Conservation (phyloP, 2,888 invertebrate genomes). For the Spodoptera exigua region DNA sequence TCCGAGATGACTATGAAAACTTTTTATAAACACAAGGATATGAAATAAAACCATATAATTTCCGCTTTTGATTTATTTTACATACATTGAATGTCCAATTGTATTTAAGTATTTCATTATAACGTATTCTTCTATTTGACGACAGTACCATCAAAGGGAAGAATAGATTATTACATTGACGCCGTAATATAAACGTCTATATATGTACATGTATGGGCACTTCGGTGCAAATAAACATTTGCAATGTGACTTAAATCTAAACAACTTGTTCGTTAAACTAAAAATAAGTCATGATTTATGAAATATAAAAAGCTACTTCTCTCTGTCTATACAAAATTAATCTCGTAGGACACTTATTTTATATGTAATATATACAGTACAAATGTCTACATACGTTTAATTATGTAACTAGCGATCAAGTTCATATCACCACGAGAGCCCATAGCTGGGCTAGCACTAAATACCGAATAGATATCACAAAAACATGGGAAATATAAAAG, state of each 20-base stretch:
- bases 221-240: conserved; percentile 73
- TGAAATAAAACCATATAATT: conserved; percentile 35
- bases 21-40: conserved; percentile 8
- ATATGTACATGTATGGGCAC: conserved; percentile 76
- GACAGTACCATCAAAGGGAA: conserved; percentile 35
- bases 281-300: conserved; percentile 65
- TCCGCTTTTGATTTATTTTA: conserved; percentile 62
- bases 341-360: conserved; percentile 59
- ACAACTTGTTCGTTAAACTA: conserved; percentile 58
- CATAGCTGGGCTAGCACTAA: conserved; percentile 48
- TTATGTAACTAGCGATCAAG: conserved; percentile 50
- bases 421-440: conserved; percentile 44
- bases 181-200: conserved; percentile 59
- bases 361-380: conserved; percentile 66
- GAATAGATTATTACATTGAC: conserved; percentile 52
- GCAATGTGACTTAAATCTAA: conserved; percentile 63
- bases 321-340: conserved; percentile 62
- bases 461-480: conserved; percentile 65
- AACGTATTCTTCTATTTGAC: conserved; percentile 44
- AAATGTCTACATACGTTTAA: conserved; percentile 52
- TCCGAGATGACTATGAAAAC: not conserved
- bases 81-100: conserved; percentile 61
- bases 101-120: conserved; percentile 55
- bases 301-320: conserved; percentile 58
- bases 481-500: conserved; percentile 50